A percentile compares a stretch with the other conserved stretches of the same genome.
Evolutionary conservation across 2,113 vertebrate species (phyloP).

Genomic region (Pseudois nayaur): DNA sequence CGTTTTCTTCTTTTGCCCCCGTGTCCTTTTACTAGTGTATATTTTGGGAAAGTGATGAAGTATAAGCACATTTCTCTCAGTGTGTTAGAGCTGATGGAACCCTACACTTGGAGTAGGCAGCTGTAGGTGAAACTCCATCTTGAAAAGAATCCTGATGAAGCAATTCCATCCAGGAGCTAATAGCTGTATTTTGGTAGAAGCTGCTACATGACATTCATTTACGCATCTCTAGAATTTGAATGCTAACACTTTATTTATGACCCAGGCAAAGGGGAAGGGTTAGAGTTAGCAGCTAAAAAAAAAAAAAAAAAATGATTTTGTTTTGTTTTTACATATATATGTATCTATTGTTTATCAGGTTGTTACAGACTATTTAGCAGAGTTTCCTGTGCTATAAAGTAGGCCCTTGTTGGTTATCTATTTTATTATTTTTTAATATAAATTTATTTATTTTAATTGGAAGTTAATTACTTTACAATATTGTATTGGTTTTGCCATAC

Average conservation of each 20-base stretch:
- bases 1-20: background rate
- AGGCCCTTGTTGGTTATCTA: background rate
- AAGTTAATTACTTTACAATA: no score
- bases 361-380: background rate
- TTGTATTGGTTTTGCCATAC: no score
- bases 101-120: conserved; percentile 25
- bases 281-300: background rate
- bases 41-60: conserved; percentile 52
- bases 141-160: background rate
- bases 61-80: background rate
- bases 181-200: background rate
- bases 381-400: background rate
- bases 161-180: background rate
- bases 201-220: background rate
- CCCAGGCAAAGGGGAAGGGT: background rate
- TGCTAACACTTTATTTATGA: conserved; percentile 13
- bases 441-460: no score
- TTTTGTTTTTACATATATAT: background rate
- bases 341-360: background rate
- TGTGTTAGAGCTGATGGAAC: conserved; percentile 11
- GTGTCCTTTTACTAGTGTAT: conserved; percentile 27
- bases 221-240: background rate
- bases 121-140: conserved; percentile 21
- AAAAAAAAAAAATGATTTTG: background rate
- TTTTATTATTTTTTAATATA: background rate